Evolutionary conservation across 2,797 vertebrate genomes (phyloP), one percentile per base, ranked within the genome.

Genomic region (Poeciliopsis presidionis): DNA sequence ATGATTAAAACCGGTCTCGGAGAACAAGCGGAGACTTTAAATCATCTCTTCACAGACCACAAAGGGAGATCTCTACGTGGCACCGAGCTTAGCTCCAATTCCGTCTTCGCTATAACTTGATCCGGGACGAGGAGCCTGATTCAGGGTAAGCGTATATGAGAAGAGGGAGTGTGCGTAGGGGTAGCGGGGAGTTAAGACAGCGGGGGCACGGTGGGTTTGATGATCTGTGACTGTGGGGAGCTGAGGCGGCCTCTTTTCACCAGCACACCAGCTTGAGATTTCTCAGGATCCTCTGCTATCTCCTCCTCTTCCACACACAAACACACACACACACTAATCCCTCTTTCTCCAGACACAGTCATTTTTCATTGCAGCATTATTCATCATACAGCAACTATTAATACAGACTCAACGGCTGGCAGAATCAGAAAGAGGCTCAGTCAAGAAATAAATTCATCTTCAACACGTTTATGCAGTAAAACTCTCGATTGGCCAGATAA

Each of bases 191-290:
- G 86, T 91, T 85, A 86, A 90, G 88, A 90, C 43, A 77, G 88
- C 70, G 79, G 81, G 85, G 88, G 88, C 86, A n/a, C 79, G 86
- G 92, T 80, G 90, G 84, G 74, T 80, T 77, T 84, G 86, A 90
- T 76, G 86, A 90, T 75, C 84, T 90, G 80, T 12, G 53, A 85
- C 85, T 77, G 81, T 18, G 33, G 74, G 81, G 85, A 82, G 73
- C 14, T 16, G 43, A 18, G 59, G 45, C 13, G 67, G 59, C 59
- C 59, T 61, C 59, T 61, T 61, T 33, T 77, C 74, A 86, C 82
- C 76, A 36, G 5, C 75, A 79, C 67, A 75, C 61, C 33, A 36
- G 30, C 30, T 63, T 63, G 28, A 63, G 61, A 36, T 63, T 63
- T 36, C 30, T 63, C 61, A 36, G 61, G 16, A 36, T 63, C 36